Evolutionary conservation across 1,140 invertebrate species (phyloP).

Genomic region (Ylistrum balloti): DNA sequence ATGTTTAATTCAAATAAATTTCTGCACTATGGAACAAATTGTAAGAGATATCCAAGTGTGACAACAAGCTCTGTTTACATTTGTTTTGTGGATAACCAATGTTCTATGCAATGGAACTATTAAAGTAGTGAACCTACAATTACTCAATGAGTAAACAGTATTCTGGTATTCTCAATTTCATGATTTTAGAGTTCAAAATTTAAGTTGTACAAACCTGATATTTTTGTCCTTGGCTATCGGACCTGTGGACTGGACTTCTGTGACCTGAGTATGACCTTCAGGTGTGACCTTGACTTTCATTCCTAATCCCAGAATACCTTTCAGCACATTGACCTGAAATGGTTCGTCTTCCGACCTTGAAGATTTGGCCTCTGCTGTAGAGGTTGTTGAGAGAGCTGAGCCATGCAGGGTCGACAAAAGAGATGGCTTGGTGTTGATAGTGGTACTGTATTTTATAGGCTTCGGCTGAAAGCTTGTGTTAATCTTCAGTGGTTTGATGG

Average conservation of each 20-base stretch:
- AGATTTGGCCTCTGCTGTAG: neutral
- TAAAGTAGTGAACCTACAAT: too few relatives aligned
- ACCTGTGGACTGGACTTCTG: constrained; percentile 72
- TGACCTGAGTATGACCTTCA: constrained; percentile 69
- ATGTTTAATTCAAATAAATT: too few relatives aligned
- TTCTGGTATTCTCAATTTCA: too few relatives aligned
- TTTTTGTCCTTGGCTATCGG: constrained; percentile 74
- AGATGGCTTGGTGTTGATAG: constrained; percentile 50
- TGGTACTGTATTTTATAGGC: constrained; percentile 47
- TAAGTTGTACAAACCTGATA: constrained; percentile 67
- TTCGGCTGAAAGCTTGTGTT: constrained; percentile 53
- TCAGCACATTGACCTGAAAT: constrained; percentile 76
- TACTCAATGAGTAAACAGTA: too few relatives aligned
- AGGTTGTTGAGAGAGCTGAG: constrained; percentile 16
- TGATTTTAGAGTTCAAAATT: too few relatives aligned
- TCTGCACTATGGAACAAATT: neutral
- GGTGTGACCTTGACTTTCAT: constrained; percentile 69
- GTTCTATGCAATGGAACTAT: neutral
- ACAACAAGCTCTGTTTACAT: neutral
- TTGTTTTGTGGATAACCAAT: neutral
- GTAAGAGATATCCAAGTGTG: too few relatives aligned
- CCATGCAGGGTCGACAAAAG: constrained; percentile 59
- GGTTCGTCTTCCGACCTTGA: constrained; percentile 66
- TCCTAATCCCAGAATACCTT: constrained; percentile 76
- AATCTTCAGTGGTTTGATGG: constrained; percentile 60